Conservation (phyloP, 2,113 vertebrate species). For the Turdus rufiventris region DNA sequence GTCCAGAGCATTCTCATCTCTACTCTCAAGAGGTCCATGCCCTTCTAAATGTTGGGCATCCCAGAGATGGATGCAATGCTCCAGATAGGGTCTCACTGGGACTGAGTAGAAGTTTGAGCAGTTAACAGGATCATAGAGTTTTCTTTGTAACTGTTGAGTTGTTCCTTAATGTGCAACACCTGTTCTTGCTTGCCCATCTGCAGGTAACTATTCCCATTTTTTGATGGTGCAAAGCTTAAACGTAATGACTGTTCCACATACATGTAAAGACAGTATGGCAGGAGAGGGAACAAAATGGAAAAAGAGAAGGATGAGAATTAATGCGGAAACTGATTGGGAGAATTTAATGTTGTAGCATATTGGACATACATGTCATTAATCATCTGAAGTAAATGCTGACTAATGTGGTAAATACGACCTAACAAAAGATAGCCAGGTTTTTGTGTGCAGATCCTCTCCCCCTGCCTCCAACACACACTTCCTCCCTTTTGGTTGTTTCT, state of each 20-base stretch:
- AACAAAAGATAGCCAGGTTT: neutral
- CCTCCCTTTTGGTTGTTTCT: neutral
- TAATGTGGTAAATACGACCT: neutral
- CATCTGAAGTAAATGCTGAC: neutral
- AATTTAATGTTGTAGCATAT: neutral
- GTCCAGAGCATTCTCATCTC: neutral
- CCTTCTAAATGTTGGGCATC: neutral
- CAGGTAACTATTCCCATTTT: neutral
- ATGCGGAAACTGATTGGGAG: neutral
- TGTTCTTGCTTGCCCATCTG: neutral
- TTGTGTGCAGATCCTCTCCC: accelerated
- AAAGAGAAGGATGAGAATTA: neutral
- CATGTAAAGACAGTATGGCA: neutral
- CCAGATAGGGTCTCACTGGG: neutral
- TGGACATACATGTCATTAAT: neutral
- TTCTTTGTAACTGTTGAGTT: neutral
- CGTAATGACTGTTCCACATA: neutral
- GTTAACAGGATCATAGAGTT: accelerated
- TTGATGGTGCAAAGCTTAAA: neutral
- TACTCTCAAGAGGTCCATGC: neutral
- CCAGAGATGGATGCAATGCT: neutral
- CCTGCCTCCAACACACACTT: neutral
- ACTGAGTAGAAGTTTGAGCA: neutral
- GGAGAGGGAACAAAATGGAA: neutral
- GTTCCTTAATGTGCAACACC: neutral